phyloP scores from a whole-genome alignment of 2,888 invertebrate genomes.

The Pheosia gnoma region DNA sequence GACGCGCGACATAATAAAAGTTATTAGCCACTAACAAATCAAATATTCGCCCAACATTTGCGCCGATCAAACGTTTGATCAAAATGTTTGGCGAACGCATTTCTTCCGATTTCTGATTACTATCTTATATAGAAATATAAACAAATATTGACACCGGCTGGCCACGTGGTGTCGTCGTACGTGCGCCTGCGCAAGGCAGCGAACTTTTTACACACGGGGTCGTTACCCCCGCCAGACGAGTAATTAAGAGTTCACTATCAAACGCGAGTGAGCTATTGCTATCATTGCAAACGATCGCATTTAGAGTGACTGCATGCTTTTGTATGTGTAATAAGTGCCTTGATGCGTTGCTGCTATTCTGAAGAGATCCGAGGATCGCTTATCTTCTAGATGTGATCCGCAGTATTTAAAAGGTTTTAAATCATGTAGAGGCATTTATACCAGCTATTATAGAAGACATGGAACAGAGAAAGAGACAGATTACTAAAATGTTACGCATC shows the following conservation, averaged over 20 bases:
- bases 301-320: neutral
- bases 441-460: too few relatives aligned
- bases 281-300: constrained; percentile 6
- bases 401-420: too few relatives aligned
- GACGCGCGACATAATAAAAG: too few relatives aligned
- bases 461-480: too few relatives aligned
- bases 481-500: too few relatives aligned
- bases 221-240: constrained; percentile 36
- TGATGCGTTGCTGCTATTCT: constrained; percentile 1
- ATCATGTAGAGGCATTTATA: too few relatives aligned
- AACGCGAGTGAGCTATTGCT: constrained; percentile 20
- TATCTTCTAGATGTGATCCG: too few relatives aligned
- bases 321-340: constrained; percentile 7
- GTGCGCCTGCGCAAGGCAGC: constrained; percentile 21
- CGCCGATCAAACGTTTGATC: neutral
- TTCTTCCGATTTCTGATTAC: constrained; percentile 12
- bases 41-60: constrained; percentile 1
- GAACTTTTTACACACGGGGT: constrained; percentile 48
- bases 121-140: constrained; percentile 25
- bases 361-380: too few relatives aligned
- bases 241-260: constrained; percentile 55
- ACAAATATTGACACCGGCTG: constrained; percentile 28
- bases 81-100: constrained; percentile 5
- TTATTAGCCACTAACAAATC: constrained; percentile 15
- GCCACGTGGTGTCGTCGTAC: constrained; percentile 35